Evolutionary conservation across 1,140 invertebrate species (phyloP).

Genomic region (fruit fly (Drosophila melanogaster)): Release_6_plus_ISO1_MT NT_033777.3:10096501-10097000

Average conservation of each 20-base stretch:
- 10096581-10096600: conserved; percentile 63
- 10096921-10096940: conserved; percentile 70
- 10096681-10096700: not conserved
- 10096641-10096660: conserved; percentile 48
- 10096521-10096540: conserved; percentile 56
- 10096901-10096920: conserved; percentile 64
- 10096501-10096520: conserved; percentile 23
- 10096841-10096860: conserved; percentile 53
- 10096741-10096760: conserved; percentile 48
- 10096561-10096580: conserved; percentile 76
- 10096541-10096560: conserved; percentile 78
- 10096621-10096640: conserved; percentile 6
- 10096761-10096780: conserved; percentile 75
- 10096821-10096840: conserved; percentile 31
- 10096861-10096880: conserved; percentile 34
- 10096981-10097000: conserved; percentile 41
- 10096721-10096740: conserved; percentile 10
- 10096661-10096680: conserved; percentile 57
- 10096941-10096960: conserved; percentile 76
- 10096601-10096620: conserved; percentile 16
- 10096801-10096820: conserved; percentile 63
- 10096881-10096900: not conserved
- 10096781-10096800: conserved; percentile 38
- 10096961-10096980: conserved; percentile 21
- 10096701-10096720: not conserved